phyloP scores from a whole-genome alignment of 2,888 invertebrate species.

The Synergus gifuensis region DNA sequence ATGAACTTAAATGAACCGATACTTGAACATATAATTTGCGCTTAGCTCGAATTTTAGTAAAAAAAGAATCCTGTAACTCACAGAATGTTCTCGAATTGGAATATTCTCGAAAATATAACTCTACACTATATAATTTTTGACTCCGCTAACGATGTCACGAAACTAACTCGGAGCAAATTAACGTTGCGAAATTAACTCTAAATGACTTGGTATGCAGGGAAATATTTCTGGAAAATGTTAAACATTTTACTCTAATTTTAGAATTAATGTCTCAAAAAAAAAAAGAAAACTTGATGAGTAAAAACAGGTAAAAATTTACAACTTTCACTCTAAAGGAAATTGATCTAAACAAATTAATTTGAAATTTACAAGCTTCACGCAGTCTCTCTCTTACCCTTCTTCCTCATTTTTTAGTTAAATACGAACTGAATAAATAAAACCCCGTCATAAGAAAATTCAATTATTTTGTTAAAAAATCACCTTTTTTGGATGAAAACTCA shows the following conservation, averaged over 20 bases:
- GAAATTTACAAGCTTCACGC: background rate
- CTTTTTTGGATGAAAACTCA: no score
- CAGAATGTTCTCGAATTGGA: background rate
- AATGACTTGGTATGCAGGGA: background rate
- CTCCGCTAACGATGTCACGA: background rate
- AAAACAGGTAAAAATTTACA: background rate
- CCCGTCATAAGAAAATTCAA: no score
- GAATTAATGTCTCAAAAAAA: background rate
- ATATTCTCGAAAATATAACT: background rate
- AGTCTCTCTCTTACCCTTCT: no score
- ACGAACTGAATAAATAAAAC: no score
- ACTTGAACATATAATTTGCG: conserved; percentile 1
- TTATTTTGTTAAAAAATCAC: no score
- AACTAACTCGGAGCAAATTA: background rate
- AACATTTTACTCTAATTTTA: background rate
- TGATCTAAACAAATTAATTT: background rate
- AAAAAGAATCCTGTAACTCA: background rate
- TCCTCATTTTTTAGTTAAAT: no score
- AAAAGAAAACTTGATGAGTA: background rate
- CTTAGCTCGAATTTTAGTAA: background rate
- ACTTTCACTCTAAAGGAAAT: background rate
- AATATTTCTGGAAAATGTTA: background rate
- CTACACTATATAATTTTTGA: background rate
- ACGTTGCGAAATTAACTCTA: background rate
- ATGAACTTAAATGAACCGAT: conserved; percentile 38